Evolutionary conservation across 2,888 invertebrate genomes (phyloP).

Genomic region (Saturnia pavonia): DNA sequence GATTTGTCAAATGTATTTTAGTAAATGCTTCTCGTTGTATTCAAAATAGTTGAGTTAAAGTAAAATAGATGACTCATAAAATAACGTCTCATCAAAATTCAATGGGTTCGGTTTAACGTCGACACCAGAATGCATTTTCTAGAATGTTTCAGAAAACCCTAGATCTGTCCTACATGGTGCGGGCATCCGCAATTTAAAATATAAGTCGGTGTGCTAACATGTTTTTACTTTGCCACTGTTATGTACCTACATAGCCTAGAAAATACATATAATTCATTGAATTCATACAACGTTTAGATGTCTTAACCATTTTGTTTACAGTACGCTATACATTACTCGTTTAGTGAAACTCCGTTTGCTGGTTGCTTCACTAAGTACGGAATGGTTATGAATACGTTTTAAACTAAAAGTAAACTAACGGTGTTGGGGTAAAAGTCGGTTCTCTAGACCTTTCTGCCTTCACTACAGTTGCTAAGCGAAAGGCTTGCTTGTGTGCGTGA

Average conservation of each 20-base stretch:
- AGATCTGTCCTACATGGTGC: slow-evolving; percentile 59
- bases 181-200: slow-evolving; percentile 69
- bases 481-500: slow-evolving; percentile 59
- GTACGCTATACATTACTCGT: slow-evolving; percentile 35
- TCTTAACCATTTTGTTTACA: slow-evolving; percentile 17
- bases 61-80: not conserved
- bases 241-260: slow-evolving; percentile 73
- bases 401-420: slow-evolving; percentile 35
- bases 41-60: not conserved
- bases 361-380: slow-evolving; percentile 38
- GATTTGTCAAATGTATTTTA: not conserved
- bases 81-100: slow-evolving; percentile 37
- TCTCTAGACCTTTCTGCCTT: slow-evolving; percentile 73
- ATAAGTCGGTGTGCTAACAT: slow-evolving; percentile 58
- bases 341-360: not conserved
- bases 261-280: slow-evolving; percentile 67
- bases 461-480: slow-evolving; percentile 74
- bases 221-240: slow-evolving; percentile 67
- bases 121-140: slow-evolving; percentile 51
- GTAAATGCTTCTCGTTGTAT: not conserved
- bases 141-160: slow-evolving; percentile 63
- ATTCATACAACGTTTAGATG: slow-evolving; percentile 38
- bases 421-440: slow-evolving; percentile 36
- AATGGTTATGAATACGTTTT: slow-evolving; percentile 23
- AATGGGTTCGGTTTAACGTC: slow-evolving; percentile 21